Percentiles rank a stretch among this genome's conserved stretches.
These are phyloP conservation scores for Aphodius granarius DNA, from an alignment of 2,888 invertebrate genomes.

Conservation along the genomic window DNA sequence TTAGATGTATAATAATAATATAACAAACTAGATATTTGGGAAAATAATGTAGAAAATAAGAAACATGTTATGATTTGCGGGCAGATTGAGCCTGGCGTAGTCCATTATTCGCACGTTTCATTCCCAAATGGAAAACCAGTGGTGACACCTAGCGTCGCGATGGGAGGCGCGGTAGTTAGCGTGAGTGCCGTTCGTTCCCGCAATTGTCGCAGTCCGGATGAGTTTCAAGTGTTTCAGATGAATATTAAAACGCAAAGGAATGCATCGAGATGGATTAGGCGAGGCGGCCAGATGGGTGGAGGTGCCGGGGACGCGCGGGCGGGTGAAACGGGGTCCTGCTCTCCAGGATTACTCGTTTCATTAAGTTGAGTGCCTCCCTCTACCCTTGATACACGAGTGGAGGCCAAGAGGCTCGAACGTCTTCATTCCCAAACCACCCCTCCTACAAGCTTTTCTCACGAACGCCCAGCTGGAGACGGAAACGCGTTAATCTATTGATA, in stretches of 20 bases:
- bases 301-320: neutral
- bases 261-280: conserved; percentile 55
- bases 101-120: neutral
- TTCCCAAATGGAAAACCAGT: neutral
- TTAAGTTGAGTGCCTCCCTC: conserved; percentile 59
- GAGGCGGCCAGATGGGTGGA: conserved; percentile 31
- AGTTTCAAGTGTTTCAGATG: conserved; percentile 51
- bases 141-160: conserved; percentile 32
- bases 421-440: conserved; percentile 6
- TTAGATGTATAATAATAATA: too few species aligned
- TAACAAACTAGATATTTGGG: too few species aligned
- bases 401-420: conserved; percentile 9
- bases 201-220: conserved; percentile 49
- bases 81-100: neutral
- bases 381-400: conserved; percentile 1
- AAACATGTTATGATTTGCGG: neutral
- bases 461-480: conserved; percentile 4
- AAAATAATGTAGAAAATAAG: too few species aligned
- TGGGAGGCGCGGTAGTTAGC: conserved; percentile 40
- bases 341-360: conserved; percentile 59
- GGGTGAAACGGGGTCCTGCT: conserved; percentile 35
- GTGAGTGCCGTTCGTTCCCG: conserved; percentile 48
- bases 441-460: too few species aligned
- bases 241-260: conserved; percentile 55
- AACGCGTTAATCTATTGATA: conserved; percentile 15